phyloP scores from a whole-genome alignment of 1,140 invertebrate species.

The Hyles euphorbiae region DNA sequence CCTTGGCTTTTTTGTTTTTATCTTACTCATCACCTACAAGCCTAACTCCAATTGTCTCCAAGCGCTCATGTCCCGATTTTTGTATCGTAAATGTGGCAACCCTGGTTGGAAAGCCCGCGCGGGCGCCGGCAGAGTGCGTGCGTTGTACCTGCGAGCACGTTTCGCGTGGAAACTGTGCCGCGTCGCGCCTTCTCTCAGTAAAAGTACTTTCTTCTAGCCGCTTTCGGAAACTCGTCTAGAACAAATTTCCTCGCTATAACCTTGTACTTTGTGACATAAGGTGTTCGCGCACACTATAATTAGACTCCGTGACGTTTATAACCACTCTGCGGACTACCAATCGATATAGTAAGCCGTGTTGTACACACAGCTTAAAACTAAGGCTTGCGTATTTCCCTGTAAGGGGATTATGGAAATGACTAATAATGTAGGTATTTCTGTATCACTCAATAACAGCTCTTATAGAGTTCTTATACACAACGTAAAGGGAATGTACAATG shows the following conservation, averaged over 20 bases:
- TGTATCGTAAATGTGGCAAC: too few relatives aligned
- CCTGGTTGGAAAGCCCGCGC: conserved; percentile 49
- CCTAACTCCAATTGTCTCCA: too few relatives aligned
- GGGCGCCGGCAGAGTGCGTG: conserved; percentile 28
- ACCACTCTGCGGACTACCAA: conserved; percentile 44
- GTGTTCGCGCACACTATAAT: conserved; percentile 51
- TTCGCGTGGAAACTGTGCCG: conserved; percentile 68
- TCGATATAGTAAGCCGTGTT: conserved; percentile 28
- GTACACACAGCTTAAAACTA: too few relatives aligned
- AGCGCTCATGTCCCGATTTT: too few relatives aligned
- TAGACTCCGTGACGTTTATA: conserved; percentile 42
- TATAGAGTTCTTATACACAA: too few relatives aligned
- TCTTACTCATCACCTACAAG: too few relatives aligned
- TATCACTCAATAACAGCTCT: too few relatives aligned
- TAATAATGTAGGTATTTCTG: too few relatives aligned
- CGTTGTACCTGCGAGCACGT: conserved; percentile 27
- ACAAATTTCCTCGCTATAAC: conserved; percentile 61
- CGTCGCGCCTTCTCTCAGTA: conserved; percentile 60
- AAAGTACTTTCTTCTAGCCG: conserved; percentile 73
- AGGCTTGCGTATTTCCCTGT: too few relatives aligned
- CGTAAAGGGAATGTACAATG: too few relatives aligned
- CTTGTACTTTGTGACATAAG: conserved; percentile 68
- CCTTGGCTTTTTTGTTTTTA: too few relatives aligned
- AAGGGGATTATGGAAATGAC: too few relatives aligned
- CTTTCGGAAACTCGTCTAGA: conserved; percentile 68